phyloP scores from a whole-genome alignment of 2,888 invertebrate genomes.

The Heliconius ismenius region DNA sequence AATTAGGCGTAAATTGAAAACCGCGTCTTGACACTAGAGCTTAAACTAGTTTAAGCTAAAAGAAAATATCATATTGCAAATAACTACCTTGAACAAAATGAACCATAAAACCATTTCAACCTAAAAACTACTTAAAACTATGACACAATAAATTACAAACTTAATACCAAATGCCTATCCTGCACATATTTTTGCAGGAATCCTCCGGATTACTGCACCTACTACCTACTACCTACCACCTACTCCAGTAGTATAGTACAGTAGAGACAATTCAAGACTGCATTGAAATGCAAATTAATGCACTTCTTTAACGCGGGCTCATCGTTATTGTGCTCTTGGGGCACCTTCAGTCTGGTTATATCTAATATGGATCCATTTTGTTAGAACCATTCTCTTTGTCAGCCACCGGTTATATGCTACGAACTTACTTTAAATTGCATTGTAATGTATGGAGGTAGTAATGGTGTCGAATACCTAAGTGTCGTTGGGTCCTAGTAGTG shows the following conservation, averaged over 20 bases:
- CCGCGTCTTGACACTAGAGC: too few relatives aligned
- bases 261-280: conserved; percentile 41
- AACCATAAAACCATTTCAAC: background rate
- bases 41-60: too few relatives aligned
- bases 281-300: conserved; percentile 67
- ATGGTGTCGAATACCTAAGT: too few relatives aligned
- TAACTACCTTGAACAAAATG: background rate
- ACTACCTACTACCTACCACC: background rate
- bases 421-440: conserved; percentile 32
- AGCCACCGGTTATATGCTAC: conserved; percentile 35
- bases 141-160: conserved; percentile 18
- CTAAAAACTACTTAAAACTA: conserved; percentile 5
- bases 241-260: conserved; percentile 12
- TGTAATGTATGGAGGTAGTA: conserved; percentile 13
- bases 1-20: too few relatives aligned
- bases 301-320: conserved; percentile 61
- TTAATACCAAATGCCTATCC: conserved; percentile 28
- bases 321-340: conserved; percentile 61
- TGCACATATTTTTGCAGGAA: conserved; percentile 25
- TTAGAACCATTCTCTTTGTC: conserved; percentile 42
- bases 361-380: conserved; percentile 41
- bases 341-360: conserved; percentile 48
- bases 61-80: background rate
- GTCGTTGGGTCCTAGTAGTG: too few relatives aligned
- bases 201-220: conserved; percentile 26